phyloP scores from a whole-genome alignment of 2,113 vertebrate genomes.

The Chloebia gouldiae region DNA sequence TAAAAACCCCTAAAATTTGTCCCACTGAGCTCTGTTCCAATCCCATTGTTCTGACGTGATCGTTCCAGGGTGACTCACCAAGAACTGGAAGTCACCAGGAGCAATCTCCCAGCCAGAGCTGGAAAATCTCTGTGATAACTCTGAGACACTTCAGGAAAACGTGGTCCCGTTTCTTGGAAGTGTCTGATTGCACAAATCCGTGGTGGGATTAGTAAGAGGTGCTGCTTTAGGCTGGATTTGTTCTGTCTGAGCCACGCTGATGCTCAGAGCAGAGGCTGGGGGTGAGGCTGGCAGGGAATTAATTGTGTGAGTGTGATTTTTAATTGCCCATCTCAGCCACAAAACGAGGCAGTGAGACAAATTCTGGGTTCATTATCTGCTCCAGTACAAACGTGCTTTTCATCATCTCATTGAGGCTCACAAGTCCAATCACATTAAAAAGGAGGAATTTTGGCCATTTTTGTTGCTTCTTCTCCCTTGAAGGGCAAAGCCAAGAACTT shows the following conservation, averaged over 20 bases:
- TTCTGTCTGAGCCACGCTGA: not conserved
- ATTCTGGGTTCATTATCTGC: not conserved
- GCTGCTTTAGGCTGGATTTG: not conserved
- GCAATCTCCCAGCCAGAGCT: not conserved
- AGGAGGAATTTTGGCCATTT: not conserved
- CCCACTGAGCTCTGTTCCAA: not conserved
- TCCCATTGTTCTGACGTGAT: not conserved
- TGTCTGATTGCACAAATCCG: conserved; percentile 1
- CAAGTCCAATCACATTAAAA: not conserved
- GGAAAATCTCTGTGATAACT: conserved; percentile 37
- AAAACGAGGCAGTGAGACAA: not conserved
- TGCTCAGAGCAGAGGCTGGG: not conserved
- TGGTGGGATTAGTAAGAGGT: conserved; percentile 12
- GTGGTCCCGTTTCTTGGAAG: conserved; percentile 26
- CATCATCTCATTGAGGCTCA: not conserved
- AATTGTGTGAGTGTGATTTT: not conserved
- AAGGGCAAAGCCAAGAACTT: conserved; percentile 20
- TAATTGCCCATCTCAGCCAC: not conserved
- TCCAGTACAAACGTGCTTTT: not conserved
- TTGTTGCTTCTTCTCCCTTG: not conserved
- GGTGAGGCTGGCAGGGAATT: not conserved
- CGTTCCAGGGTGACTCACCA: conserved; percentile 17
- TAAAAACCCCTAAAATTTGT: not conserved
- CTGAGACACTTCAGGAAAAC: not conserved
- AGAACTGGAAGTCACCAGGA: conserved; percentile 9